These are phyloP conservation scores for Zenarchopterus dispar DNA, from an alignment of 2,797 vertebrate genomes.

Conservation along the genomic window DNA sequence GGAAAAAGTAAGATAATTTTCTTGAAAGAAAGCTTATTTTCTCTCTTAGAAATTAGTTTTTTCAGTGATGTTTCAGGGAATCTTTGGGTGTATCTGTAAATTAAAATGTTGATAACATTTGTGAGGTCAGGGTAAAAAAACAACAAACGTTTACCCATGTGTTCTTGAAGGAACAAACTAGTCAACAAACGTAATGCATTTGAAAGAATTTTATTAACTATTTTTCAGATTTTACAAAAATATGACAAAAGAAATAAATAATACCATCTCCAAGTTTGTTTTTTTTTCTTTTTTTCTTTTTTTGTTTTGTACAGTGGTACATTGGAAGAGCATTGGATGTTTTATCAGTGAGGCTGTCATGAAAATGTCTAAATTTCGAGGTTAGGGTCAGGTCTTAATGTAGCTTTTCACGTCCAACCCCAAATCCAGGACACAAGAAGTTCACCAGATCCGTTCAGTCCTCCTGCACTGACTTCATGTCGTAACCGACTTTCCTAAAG, in stretches of 20 bases:
- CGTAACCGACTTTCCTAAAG: conserved; percentile 9
- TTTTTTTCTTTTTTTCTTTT: conserved; percentile 74
- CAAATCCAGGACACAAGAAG: conserved; percentile 35
- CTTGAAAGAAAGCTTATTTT: too few species aligned
- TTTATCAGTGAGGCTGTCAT: conserved; percentile 71
- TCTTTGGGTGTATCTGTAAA: too few species aligned
- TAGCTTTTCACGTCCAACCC: conserved; percentile 40
- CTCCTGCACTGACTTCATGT: conserved; percentile 24
- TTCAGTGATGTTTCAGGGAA: too few species aligned
- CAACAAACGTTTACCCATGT: too few species aligned
- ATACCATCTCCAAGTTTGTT: conserved; percentile 82
- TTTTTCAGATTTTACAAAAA: conserved; percentile 99
- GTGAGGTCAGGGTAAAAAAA: too few species aligned
- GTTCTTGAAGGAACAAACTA: conserved; percentile 11
- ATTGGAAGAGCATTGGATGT: conserved; percentile 81
- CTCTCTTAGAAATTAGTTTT: too few species aligned
- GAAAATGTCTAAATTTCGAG: conserved; percentile 67
- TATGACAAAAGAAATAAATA: conserved; percentile 99
- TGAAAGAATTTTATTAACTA: conserved; percentile 90
- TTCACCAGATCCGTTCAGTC: conserved; percentile 20
- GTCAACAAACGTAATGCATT: conserved; percentile 63
- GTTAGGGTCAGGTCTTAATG: conserved; percentile 57
- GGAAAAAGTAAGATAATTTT: too few species aligned
- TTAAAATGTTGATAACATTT: too few species aligned
- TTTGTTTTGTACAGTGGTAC: conserved; percentile 80